Percentiles rank a stretch among this genome's conserved stretches.
These are phyloP conservation scores for Cosmopolites sordidus DNA, from an alignment of 2,888 invertebrate species.

Conservation along the genomic window DNA sequence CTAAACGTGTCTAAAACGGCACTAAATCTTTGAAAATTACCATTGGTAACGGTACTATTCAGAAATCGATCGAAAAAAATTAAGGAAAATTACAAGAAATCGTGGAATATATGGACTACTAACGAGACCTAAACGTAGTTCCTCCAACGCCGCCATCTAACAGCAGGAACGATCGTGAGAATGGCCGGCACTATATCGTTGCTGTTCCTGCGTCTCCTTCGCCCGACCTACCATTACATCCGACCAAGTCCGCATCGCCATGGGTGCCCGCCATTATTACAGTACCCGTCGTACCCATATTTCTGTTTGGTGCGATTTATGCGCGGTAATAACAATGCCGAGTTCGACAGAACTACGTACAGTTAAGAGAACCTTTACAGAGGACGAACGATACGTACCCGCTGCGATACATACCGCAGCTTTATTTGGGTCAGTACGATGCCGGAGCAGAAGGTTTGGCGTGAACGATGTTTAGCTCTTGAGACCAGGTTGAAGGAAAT, in stretches of 20 bases:
- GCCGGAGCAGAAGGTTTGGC: neutral
- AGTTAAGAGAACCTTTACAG: neutral
- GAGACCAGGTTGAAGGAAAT: too few relatives aligned
- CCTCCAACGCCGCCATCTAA: neutral
- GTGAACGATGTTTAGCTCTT: too few relatives aligned
- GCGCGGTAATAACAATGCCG: neutral
- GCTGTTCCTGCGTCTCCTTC: constrained; percentile 10
- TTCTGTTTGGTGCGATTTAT: constrained; percentile 1
- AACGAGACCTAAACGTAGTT: neutral
- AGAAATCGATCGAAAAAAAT: neutral
- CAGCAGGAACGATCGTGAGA: neutral
- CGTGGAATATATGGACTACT: constrained; percentile 1
- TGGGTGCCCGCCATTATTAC: constrained; percentile 15
- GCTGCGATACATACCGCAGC: neutral
- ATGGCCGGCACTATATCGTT: constrained; percentile 7
- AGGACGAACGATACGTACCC: neutral
- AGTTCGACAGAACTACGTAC: neutral
- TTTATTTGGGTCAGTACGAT: constrained; percentile 1
- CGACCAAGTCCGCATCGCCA: constrained; percentile 14
- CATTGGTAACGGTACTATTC: neutral
- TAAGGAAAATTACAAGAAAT: neutral
- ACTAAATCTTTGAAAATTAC: too few relatives aligned
- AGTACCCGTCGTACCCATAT: constrained; percentile 11
- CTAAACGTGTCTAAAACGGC: too few relatives aligned
- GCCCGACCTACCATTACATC: constrained; percentile 15